phyloP scores from a whole-genome alignment of 2,797 vertebrate genomes.

The Eurystomus glaucurus region DNA sequence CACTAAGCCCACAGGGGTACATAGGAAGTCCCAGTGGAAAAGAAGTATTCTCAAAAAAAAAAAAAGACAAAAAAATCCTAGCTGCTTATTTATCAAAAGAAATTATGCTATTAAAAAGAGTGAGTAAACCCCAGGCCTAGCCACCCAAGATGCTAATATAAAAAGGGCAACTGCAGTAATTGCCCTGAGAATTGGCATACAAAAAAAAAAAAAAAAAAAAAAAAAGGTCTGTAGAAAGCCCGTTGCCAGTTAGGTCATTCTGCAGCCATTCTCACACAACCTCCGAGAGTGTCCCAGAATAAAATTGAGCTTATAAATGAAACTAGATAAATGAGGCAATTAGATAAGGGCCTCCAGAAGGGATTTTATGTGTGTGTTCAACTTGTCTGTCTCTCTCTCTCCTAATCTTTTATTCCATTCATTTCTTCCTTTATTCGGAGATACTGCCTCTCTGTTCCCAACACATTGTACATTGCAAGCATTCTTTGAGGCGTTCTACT shows the following conservation, averaged over 20 bases:
- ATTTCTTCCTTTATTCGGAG: slow-evolving; percentile 65
- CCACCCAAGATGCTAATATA: slow-evolving; percentile 71
- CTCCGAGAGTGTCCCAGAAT: slow-evolving; percentile 62
- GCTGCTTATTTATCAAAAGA: slow-evolving; percentile 70
- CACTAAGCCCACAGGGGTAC: not conserved
- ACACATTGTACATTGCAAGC: slow-evolving; percentile 38
- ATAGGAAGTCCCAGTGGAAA: slow-evolving; percentile 55
- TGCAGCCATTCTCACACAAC: slow-evolving; percentile 67
- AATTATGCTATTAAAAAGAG: slow-evolving; percentile 68
- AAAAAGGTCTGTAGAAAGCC: slow-evolving; percentile 50
- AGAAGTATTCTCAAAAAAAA: slow-evolving; percentile 28
- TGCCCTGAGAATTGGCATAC: slow-evolving; percentile 71
- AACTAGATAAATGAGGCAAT: slow-evolving; percentile 73
- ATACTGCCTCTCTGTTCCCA: slow-evolving; percentile 61
- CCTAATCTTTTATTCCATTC: slow-evolving; percentile 70
- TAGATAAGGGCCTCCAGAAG: slow-evolving; percentile 70
- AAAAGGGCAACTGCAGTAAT: slow-evolving; percentile 71
- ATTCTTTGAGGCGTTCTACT: slow-evolving; percentile 31
- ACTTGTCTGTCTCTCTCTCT: slow-evolving; percentile 52
- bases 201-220: slow-evolving; percentile 16
- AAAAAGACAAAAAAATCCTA: slow-evolving; percentile 30
- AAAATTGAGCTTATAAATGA: slow-evolving; percentile 78
- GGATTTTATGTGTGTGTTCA: slow-evolving; percentile 64
- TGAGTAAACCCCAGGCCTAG: slow-evolving; percentile 54
- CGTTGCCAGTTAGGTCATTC: slow-evolving; percentile 73